Evolutionary conservation across 1,140 invertebrate species (phyloP).

Genomic region (Adoxophyes honmai): DNA sequence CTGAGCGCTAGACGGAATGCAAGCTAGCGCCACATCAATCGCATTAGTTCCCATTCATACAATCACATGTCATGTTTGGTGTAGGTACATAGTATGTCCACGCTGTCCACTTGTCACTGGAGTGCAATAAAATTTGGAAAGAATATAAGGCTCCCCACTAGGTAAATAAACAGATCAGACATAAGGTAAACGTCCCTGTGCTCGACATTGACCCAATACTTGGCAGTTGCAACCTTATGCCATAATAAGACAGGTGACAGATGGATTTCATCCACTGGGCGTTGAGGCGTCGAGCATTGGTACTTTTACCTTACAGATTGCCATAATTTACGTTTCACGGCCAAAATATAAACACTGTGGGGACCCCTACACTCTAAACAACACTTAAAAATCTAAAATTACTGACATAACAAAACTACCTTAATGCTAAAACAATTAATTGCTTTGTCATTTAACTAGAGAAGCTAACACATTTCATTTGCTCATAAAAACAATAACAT

Average conservation of each 20-base stretch:
- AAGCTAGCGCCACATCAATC: too few species aligned
- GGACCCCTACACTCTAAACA: background rate
- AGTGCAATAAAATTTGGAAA: background rate
- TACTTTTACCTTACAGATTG: too few species aligned
- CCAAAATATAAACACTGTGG: background rate
- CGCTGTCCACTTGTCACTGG: background rate
- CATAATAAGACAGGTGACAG: too few species aligned
- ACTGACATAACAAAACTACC: constrained; percentile 4
- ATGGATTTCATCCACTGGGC: too few species aligned
- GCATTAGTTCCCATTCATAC: background rate
- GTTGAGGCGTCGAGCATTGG: too few species aligned
- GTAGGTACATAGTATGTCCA: background rate
- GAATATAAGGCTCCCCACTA: background rate
- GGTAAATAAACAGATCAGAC: background rate
- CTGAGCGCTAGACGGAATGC: too few species aligned
- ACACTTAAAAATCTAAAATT: background rate
- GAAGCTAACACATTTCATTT: background rate
- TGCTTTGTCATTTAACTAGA: background rate
- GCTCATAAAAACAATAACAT: background rate
- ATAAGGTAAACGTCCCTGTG: too few species aligned
- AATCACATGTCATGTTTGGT: background rate
- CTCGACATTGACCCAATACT: too few species aligned
- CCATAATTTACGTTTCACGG: background rate
- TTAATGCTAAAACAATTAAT: constrained; percentile 12
- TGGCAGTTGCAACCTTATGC: too few species aligned